phyloP scores from a whole-genome alignment of 2,888 invertebrate genomes.

The Synergus umbraculus region DNA sequence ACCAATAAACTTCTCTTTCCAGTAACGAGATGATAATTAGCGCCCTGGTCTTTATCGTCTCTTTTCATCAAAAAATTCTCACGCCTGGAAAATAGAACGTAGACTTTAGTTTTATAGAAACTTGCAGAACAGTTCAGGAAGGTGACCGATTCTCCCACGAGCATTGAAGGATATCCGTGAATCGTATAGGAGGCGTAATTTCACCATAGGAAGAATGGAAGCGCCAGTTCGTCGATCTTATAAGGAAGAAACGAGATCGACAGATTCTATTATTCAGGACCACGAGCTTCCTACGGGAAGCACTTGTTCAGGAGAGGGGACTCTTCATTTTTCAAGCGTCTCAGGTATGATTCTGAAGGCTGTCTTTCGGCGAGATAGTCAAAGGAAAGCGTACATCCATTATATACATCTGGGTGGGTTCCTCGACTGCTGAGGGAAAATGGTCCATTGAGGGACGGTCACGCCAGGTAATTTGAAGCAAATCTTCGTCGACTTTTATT shows the following conservation, averaged over 20 bases:
- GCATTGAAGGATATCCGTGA: conserved; percentile 38
- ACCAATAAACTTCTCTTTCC: neutral
- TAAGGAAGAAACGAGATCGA: conserved; percentile 20
- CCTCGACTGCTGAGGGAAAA: conserved; percentile 10
- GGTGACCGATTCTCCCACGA: conserved; percentile 54
- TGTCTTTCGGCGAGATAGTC: conserved; percentile 46
- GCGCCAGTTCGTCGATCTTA: conserved; percentile 15
- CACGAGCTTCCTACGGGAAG: conserved; percentile 34
- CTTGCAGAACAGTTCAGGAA: neutral
- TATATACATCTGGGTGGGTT: conserved; percentile 26
- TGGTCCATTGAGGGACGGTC: conserved; percentile 16
- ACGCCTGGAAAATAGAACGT: neutral
- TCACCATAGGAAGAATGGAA: neutral
- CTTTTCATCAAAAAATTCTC: conserved; percentile 1
- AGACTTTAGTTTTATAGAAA: neutral
- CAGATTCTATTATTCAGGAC: conserved; percentile 37
- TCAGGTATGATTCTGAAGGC: neutral
- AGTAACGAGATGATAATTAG: conserved; percentile 2
- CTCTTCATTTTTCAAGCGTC: neutral
- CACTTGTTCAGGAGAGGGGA: conserved; percentile 38
- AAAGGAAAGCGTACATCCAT: conserved; percentile 42
- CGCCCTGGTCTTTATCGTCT: neutral
- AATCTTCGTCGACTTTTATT: conserved; percentile 34
- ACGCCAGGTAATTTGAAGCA: conserved; percentile 41
- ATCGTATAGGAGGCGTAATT: conserved; percentile 33